Evolutionary conservation across 2,113 vertebrate species (phyloP).

Genomic region (Ceratotherium simum): DNA sequence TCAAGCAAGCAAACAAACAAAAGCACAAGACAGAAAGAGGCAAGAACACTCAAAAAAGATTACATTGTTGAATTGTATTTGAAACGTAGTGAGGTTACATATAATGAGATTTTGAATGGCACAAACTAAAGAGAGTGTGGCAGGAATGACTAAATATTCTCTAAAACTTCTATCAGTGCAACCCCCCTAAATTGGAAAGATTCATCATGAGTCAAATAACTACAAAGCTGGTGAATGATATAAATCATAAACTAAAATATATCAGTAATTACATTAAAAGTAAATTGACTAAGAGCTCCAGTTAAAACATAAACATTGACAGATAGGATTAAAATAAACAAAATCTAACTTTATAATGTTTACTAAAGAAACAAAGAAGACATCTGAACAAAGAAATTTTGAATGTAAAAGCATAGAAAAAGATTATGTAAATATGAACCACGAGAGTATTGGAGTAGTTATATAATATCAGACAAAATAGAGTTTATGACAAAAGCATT

Average conservation of each 20-base stretch:
- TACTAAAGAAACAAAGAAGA: neutral
- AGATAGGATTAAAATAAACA: conserved; percentile 13
- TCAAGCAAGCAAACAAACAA: neutral
- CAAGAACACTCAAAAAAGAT: neutral
- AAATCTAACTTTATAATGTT: neutral
- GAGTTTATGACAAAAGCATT: neutral
- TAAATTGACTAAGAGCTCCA: neutral
- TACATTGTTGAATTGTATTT: neutral
- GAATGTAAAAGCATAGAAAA: neutral
- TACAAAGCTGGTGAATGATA: neutral
- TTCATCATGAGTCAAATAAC: neutral
- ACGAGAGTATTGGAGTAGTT: neutral
- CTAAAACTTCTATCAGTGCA: neutral
- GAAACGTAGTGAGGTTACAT: neutral
- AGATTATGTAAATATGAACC: neutral
- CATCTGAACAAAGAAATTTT: neutral
- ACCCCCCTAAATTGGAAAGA: neutral
- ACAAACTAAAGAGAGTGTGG: neutral
- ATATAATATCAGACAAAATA: neutral
- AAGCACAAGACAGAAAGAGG: neutral
- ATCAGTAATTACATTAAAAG: neutral
- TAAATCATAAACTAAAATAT: neutral
- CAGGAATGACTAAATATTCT: neutral
- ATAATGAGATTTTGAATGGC: neutral
- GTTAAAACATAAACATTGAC: neutral